Conservation (phyloP, 1,140 invertebrate species). For the Habropoda laboriosa region DNA sequence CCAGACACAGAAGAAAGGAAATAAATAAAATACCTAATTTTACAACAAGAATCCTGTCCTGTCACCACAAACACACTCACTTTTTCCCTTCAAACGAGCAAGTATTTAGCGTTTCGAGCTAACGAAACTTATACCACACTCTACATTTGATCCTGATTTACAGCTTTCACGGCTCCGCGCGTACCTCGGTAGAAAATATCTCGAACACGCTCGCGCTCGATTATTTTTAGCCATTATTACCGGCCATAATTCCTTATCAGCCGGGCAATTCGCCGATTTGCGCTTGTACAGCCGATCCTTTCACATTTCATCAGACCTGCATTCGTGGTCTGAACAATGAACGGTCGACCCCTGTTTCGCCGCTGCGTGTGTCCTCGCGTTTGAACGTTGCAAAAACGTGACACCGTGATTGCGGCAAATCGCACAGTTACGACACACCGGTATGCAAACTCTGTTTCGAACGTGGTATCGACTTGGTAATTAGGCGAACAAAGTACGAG, state of each 20-base stretch:
- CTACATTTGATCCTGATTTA: no score
- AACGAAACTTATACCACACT: no score
- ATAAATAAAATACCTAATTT: no score
- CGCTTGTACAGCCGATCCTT: neutral
- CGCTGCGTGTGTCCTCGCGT: conserved; percentile 14
- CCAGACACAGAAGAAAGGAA: no score
- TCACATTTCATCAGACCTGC: conserved; percentile 30
- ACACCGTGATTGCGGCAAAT: conserved; percentile 36
- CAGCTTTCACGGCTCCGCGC: no score
- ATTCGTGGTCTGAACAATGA: conserved; percentile 24
- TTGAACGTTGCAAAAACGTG: conserved; percentile 41
- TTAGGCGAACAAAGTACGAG: conserved; percentile 47
- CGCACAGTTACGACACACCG: conserved; percentile 48
- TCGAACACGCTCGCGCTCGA: neutral
- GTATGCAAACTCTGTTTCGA: conserved; percentile 31
- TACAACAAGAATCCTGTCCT: no score
- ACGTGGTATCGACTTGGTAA: conserved; percentile 33
- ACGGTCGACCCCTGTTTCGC: neutral
- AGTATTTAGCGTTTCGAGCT: no score
- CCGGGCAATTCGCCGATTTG: neutral
- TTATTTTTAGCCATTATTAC: neutral
- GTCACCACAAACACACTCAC: no score
- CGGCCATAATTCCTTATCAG: neutral
- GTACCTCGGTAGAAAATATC: no score
- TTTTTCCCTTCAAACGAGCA: no score